Percentiles rank a stretch among this genome's conserved stretches.
phyloP scores from a whole-genome alignment of 2,888 invertebrate species.

The Tipula vernalis region DNA sequence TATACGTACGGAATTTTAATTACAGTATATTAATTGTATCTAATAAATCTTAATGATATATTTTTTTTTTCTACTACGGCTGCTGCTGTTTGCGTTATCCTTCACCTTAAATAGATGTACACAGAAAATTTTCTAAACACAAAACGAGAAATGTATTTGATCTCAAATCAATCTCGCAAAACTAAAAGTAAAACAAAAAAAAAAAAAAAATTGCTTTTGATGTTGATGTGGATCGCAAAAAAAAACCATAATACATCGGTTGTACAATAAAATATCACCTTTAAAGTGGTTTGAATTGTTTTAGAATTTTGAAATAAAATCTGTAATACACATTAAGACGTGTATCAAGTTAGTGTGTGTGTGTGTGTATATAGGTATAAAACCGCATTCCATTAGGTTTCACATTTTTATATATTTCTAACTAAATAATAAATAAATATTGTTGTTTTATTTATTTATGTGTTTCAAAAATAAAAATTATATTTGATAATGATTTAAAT shows the following conservation, averaged over 20 bases:
- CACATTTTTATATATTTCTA: not conserved
- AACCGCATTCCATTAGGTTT: not conserved
- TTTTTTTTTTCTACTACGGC: not conserved
- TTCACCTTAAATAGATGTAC: not conserved
- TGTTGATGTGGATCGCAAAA: not conserved
- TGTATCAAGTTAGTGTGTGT: not conserved
- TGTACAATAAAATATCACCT: not conserved
- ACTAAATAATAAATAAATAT: not conserved
- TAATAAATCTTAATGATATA: not conserved
- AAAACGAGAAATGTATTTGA: not conserved
- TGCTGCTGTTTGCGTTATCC: not conserved
- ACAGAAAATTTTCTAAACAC: not conserved
- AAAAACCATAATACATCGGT: not conserved
- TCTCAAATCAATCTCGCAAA: not conserved
- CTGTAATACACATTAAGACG: not conserved
- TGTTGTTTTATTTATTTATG: not conserved
- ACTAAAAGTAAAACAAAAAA: too few relatives aligned
- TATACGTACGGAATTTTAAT: not conserved
- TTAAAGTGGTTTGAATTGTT: not conserved
- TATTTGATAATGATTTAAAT: not conserved
- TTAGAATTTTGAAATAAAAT: not conserved
- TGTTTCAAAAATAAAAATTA: not conserved
- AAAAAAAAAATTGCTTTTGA: not conserved
- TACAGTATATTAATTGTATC: not conserved
- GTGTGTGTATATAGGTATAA: not conserved